Evolutionary conservation across 2,113 vertebrate genomes (phyloP), one percentile per base, ranked within the genome.

Genomic region (Ageneiosus marmoratus): DNA sequence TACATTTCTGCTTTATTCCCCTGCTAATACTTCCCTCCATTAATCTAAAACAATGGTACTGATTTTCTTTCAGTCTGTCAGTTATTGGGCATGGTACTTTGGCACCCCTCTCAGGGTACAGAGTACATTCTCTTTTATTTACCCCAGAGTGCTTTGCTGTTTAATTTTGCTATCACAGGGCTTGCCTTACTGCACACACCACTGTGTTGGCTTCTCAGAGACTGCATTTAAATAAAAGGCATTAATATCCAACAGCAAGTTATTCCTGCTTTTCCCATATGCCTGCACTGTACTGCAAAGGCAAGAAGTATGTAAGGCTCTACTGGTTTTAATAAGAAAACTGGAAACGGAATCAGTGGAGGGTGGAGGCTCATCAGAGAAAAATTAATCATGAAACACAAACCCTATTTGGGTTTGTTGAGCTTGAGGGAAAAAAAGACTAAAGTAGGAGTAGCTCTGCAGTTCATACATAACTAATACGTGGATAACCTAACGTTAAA

Each of bases 11-110:
- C 81, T 80, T 79, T 83, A 80, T 89, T 80, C 62, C 79, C 81
- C 84, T 65, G 55, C 82, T 93, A 91, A 94, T 93, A 89, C 90
- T 77, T 81, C 84, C 62, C 86, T 87, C 84, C 84, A 84, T 76
- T 85, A 88, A 84, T 85, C 87, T 75, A 82, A 83, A 83, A 88
- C 88, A 88, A 84, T 88, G 80, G 84, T 53, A 79, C 77, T 74
- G 81, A 62, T 83, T 76, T 74, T 81, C 85, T 69, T 73, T 65
- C 53, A 58, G 56, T 34, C 79, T 69, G 79, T 83, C 79, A 78
- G 65, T 24, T 55, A 48, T 34, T 77, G 74, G 53, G 53, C 84
- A 75, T 77, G 60, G 70, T 63, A 60, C 77, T 15, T 37, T 44
- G 69, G 12, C 65, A 80, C 83, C 50, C 87, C 70, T 29, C 73